Base-by-base conservation (phyloP, 2,888 invertebrate species). In the Ditula angustiorana region DNA sequence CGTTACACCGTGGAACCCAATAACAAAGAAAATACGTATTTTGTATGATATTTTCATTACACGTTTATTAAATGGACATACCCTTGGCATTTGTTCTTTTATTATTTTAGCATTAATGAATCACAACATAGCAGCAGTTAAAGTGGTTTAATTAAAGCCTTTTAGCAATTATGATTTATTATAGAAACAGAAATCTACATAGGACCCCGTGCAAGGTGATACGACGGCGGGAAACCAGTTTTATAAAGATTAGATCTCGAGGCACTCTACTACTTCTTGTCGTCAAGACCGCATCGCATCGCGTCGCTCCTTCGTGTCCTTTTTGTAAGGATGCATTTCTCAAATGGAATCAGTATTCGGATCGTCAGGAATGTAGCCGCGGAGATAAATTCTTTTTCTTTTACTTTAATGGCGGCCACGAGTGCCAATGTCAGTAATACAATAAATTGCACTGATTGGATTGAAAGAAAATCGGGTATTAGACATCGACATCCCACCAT, bases 171-270 rank as follows among this genome's bases (percentile, higher is more conserved):
- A n/a, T n/a, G n/a, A n/a, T n/a, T n/a, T n/a, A n/a, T n/a, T 35
- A 35, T 5, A 2, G 13, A 35, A 16, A 8, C 41, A 19, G 8
- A 41, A 19, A 8, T 10, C 1, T 13, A 41, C 5, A 10, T 10
- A 21, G 13, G 1, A 35, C 37, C 47, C 23, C 23, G 23, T 52
- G 52, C 63, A 58, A 58, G 63, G 52, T 52, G 35, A 57, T 37
- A 26, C 28, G 28, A 28, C 56, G 16, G 49, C 50, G 33, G 61
- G 5, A 55, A 57, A 63, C 58, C 63, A 35, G 58, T 63, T 63
- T 26, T n/a, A 7, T 44, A 37, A 26, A 35, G 57, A 49, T 56
- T 35, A 52, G 19, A 57, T 50, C 58, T 58, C 52, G 44, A n/a
- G 16, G 24, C 44, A 23, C 23, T n/a, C n/a, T 50, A 24, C 56